These are phyloP conservation scores for Haliclona indistincta DNA, from an alignment of 37 sponge, comb jelly and placozoan genomes.

Conservation along the genomic window DNA sequence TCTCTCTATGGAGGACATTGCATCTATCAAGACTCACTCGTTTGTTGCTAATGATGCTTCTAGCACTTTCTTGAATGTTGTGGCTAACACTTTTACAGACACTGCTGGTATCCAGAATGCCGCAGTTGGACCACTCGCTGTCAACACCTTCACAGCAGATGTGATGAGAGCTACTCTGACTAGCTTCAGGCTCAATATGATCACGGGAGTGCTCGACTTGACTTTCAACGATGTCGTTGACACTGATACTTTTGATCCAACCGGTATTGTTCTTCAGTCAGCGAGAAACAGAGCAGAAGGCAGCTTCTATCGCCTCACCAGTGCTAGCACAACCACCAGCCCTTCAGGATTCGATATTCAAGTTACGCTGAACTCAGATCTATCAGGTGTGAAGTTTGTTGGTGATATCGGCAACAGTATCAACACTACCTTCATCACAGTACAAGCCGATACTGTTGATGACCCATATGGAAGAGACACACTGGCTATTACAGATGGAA, in stretches of 20 bases:
- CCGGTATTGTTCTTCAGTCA: constrained; percentile 70
- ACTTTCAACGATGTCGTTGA: constrained; percentile 80
- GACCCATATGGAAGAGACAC: constrained; percentile 74
- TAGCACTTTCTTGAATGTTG: constrained; percentile 39
- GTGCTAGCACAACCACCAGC: constrained; percentile 44
- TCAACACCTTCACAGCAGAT: constrained; percentile 25
- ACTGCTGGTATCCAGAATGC: constrained; percentile 27
- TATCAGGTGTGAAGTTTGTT: constrained; percentile 72
- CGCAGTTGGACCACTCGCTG: not conserved
- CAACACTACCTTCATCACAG: constrained; percentile 81
- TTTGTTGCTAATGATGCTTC: constrained; percentile 23
- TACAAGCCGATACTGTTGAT: constrained; percentile 79
- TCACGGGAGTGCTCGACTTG: constrained; percentile 56
- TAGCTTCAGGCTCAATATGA: constrained; percentile 69
- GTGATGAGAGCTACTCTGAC: constrained; percentile 27
- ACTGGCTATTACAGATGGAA: constrained; percentile 82
- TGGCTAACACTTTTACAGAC: constrained; percentile 40
- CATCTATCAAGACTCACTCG: constrained; percentile 56
- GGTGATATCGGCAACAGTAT: constrained; percentile 47
- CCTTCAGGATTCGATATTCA: constrained; percentile 48
- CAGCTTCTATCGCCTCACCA: constrained; percentile 66
- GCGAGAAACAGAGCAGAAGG: constrained; percentile 21
- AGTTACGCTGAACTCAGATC: constrained; percentile 62
- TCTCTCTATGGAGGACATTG: constrained; percentile 40
- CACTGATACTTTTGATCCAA: constrained; percentile 67